These are phyloP conservation scores for Neomorphus geoffroyi DNA, from an alignment of 2,797 vertebrate species.

Conservation along the genomic window DNA sequence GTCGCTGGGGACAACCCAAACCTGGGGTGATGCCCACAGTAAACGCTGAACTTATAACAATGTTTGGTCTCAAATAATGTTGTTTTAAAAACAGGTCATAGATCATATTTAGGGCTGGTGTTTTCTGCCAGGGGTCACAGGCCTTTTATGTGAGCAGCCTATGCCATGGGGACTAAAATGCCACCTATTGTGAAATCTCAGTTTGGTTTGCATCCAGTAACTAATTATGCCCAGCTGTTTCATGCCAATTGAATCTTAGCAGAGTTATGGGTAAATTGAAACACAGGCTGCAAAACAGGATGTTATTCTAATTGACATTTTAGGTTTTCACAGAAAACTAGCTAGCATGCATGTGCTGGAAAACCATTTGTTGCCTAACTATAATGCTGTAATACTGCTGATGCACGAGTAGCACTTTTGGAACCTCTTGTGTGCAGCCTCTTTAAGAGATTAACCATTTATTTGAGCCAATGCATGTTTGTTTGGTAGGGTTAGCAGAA, in stretches of 20 bases:
- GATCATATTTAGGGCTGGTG: neutral
- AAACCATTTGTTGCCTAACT: neutral
- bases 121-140: slow-evolving; percentile 2
- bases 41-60: neutral
- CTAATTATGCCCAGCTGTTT: slow-evolving; percentile 41
- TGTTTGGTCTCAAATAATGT: neutral
- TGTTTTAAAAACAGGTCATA: neutral
- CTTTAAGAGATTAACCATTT: neutral
- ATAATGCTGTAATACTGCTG: neutral
- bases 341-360: neutral
- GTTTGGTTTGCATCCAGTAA: neutral
- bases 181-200: slow-evolving; percentile 41
- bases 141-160: slow-evolving; percentile 19
- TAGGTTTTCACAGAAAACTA: neutral
- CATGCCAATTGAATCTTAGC: neutral
- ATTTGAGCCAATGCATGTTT: neutral
- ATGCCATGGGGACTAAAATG: slow-evolving; percentile 1
- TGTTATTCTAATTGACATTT: slow-evolving; percentile 20
- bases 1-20: neutral
- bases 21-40: neutral
- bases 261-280: neutral
- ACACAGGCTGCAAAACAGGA: slow-evolving; percentile 13
- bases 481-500: neutral
- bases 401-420: neutral
- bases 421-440: neutral